A percentile compares a stretch with the other conserved stretches of the same genome.
These are phyloP conservation scores for Spongilla lacustris DNA, from an alignment of 37 sponge, comb jelly and placozoan species.

Conservation along the genomic window DNA sequence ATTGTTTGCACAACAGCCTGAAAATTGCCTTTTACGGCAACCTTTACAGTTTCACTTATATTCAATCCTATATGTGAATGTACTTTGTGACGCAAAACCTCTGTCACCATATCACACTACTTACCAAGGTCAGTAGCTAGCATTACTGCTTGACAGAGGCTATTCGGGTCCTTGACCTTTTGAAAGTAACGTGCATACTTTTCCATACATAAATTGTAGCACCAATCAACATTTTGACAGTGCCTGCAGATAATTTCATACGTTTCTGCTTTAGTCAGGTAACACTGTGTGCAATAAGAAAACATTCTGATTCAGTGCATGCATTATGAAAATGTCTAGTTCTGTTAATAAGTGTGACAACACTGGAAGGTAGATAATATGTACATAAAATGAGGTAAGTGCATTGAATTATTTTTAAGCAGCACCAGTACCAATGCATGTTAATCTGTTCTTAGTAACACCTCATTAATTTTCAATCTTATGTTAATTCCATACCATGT, in stretches of 20 bases:
- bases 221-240: neutral
- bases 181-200: neutral
- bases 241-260: neutral
- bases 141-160: neutral
- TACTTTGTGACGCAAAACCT: too few species aligned
- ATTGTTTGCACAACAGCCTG: neutral
- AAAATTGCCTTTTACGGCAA: neutral
- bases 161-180: neutral
- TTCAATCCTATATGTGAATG: neutral
- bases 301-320: too few species aligned
- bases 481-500: too few species aligned
- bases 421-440: too few species aligned
- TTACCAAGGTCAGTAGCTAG: neutral
- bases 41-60: neutral
- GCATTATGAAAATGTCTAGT: too few species aligned
- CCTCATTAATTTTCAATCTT: too few species aligned
- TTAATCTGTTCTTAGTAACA: too few species aligned
- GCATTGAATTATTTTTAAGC: too few species aligned
- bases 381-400: too few species aligned
- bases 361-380: too few species aligned
- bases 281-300: neutral
- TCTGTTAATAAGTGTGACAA: too few species aligned
- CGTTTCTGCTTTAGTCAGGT: neutral
- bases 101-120: neutral
- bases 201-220: neutral